Evolutionary conservation across 2,797 vertebrate species (phyloP).

Genomic region (Falco cherrug): DNA sequence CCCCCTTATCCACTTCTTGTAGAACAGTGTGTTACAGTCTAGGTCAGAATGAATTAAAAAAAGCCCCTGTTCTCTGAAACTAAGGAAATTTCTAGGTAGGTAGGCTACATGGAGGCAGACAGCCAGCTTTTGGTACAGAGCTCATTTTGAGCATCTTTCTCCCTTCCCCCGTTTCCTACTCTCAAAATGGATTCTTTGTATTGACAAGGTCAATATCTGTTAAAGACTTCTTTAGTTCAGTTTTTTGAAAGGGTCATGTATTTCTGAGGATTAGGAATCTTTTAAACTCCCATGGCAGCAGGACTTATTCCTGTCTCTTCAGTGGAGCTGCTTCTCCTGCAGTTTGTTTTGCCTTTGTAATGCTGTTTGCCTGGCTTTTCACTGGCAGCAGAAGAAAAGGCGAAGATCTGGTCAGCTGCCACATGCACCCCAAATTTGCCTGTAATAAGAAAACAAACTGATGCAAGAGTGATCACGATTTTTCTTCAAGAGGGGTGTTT

Average conservation of each 20-base stretch:
- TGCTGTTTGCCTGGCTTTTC: background rate
- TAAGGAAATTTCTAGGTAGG: background rate
- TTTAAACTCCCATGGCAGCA: background rate
- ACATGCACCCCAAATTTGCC: background rate
- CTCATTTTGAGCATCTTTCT: background rate
- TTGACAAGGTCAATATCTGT: background rate
- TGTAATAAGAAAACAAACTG: background rate
- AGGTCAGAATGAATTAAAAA: background rate
- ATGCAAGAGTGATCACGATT: background rate
- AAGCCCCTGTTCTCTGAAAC: background rate
- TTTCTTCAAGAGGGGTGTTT: background rate
- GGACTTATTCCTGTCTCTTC: background rate
- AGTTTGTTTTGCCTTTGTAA: background rate
- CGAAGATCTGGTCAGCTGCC: background rate
- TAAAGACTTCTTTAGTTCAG: background rate
- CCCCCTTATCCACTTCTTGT: background rate
- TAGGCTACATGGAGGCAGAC: background rate
- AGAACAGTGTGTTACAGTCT: background rate
- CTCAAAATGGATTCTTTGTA: background rate
- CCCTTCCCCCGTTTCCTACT: background rate
- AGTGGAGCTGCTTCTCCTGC: background rate
- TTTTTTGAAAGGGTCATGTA: background rate
- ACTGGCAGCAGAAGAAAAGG: background rate
- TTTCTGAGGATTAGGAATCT: background rate
- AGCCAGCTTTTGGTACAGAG: background rate